Percentiles rank a stretch among this genome's conserved stretches.
phyloP scores from a whole-genome alignment of 2,888 invertebrate species.

The Microplitis manilae region DNA sequence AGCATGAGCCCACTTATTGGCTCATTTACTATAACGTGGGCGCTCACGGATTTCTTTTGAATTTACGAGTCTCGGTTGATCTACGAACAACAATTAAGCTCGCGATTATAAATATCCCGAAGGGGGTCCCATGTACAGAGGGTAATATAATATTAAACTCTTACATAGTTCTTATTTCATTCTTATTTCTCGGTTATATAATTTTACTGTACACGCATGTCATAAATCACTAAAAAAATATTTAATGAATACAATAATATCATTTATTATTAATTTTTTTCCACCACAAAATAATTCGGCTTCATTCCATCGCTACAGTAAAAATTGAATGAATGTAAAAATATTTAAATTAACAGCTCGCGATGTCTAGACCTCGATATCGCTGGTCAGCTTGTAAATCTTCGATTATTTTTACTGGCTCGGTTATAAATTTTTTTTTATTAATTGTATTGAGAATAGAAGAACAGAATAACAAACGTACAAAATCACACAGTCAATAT shows the following conservation, averaged over 20 bases:
- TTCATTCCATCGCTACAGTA: too few species aligned
- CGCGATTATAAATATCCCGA: constrained; percentile 58
- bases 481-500: background rate
- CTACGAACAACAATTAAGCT: constrained; percentile 63
- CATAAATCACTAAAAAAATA: background rate
- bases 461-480: background rate
- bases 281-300: too few species aligned
- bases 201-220: background rate
- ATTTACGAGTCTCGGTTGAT: constrained; percentile 60
- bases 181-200: background rate
- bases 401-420: too few species aligned
- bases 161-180: background rate
- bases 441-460: background rate
- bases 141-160: background rate
- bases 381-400: too few species aligned
- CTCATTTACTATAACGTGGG: constrained; percentile 52
- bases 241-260: background rate
- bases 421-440: background rate
- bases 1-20: background rate
- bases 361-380: too few species aligned
- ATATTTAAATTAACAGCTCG: too few species aligned
- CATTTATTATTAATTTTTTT: too few species aligned
- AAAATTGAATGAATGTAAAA: too few species aligned
- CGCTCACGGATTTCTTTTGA: constrained; percentile 54
- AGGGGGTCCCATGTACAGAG: constrained; percentile 3